Conservation (phyloP, 2,888 invertebrate species). For the Gryllus longicercus region DNA sequence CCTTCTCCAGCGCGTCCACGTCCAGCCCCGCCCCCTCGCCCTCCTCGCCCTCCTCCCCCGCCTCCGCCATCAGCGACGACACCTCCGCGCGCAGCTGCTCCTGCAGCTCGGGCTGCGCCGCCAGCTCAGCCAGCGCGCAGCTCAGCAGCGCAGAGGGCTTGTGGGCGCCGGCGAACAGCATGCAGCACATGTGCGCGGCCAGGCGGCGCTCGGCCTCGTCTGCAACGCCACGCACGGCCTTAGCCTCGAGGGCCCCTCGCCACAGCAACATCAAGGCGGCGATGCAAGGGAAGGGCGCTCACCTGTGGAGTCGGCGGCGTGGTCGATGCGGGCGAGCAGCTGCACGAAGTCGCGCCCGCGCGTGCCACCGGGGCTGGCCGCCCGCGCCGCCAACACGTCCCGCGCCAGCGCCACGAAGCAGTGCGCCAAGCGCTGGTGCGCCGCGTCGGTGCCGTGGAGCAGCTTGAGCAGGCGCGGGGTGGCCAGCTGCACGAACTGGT, state of each 20-base stretch:
- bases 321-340: background rate
- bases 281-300: too few relatives aligned
- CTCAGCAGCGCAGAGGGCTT: background rate
- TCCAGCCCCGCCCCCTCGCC: background rate
- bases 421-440: background rate
- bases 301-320: too few relatives aligned
- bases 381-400: background rate
- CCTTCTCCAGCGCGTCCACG: background rate
- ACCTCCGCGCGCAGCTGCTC: background rate
- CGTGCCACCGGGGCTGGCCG: background rate
- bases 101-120: background rate
- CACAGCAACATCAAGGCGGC: too few relatives aligned
- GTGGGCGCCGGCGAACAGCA: background rate
- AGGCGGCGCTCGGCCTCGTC: background rate
- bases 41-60: too few relatives aligned
- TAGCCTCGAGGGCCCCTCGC: too few relatives aligned
- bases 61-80: background rate
- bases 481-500: background rate
- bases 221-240: too few relatives aligned
- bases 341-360: background rate
- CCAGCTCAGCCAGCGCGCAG: constrained; percentile 19
- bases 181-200: background rate
- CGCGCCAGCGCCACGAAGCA: background rate
- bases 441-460: background rate
- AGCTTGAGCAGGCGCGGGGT: background rate